Base-by-base conservation (phyloP, 2,113 vertebrate species). In the Corythornis cristatus region DNA sequence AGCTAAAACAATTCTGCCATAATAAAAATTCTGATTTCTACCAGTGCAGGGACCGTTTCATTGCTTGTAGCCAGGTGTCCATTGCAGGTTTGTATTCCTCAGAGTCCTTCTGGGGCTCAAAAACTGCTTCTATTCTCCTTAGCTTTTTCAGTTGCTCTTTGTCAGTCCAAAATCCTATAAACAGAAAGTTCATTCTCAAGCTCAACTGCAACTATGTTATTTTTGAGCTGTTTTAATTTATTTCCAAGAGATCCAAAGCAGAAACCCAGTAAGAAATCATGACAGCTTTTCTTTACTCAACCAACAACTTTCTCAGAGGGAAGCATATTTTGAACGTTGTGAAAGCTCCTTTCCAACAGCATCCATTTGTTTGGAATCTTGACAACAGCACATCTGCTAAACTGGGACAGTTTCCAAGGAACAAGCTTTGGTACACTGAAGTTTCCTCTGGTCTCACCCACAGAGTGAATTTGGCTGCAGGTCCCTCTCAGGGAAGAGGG, bases 91-190 rank as follows among this genome's bases (percentile, higher is more conserved):
- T 93, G 87, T 99, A 99, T 23, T 98, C 97, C 83, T 95, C 74
- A 4, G 25, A 93, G 43, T 96, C 86, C 77, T 87, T 95, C 64
- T 96, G 96, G 20, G 99, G 99, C 75, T 98, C 92, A 96, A 99
- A 99, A 57, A 98, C 82, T 10, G 90, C 58, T 56, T 98, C 98
- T 4, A 95, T 97, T 73, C 8, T 89, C 61, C 98, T 98, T 50
- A 99, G 97, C 46, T 97, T 98, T 96, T 98, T 99, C 56, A 99
- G 96, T 83, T 99, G 98, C 31, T 99, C 98, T 70, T 97, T 98
- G 92, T 94, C 98, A 81, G 88, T 97, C 99, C 99, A 99, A 96
- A 98, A 98, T 46, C 99, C 99, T 99, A 94, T 3, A 88, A 94
- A 74, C 46, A 96, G 84, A 95, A 93, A 96, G 81, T 74, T 91